Evolutionary conservation across 2,888 invertebrate species (phyloP), one percentile per base, ranked within the genome.

Genomic region (Synergus gifuensis): DNA sequence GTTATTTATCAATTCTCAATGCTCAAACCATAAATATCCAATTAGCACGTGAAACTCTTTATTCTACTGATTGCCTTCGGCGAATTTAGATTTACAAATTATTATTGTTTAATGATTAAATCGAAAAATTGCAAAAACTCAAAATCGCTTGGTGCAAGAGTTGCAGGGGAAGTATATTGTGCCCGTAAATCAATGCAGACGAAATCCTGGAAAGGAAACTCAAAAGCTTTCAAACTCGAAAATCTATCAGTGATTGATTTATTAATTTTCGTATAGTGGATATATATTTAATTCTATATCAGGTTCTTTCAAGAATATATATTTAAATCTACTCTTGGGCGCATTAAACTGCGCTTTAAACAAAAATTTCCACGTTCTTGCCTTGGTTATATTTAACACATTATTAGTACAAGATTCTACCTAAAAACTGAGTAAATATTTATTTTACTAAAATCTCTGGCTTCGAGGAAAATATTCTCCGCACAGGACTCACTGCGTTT

Each of bases 111-210:
- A 46, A 16, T 54, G n/a, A 54, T 54, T 54, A 5, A 3, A 14
- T 54, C 49, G 16, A 5, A 5, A 36, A 36, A 36, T 36, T 5
- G 36, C 36, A 0, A 36, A 36, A 36, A 36, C 5, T 5, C 49
- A 54, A 54, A 54, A 54, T 54, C 16, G 1, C 14, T 54, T 54
- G 14, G 11, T 46, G 46, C 14, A 46, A 46, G 46, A 46, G 46
- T 12, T 11, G 46, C 12, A 12, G 49, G 16, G 11, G 62, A 28
- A 42, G 36, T 36, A 36, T 36, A 66, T 40, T 66, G 18, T 66
- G 40, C 12, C 66, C 66, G 66, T 42, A 66, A 42, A 64, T 64
- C 64, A 66, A 42, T 42, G 42, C 36, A n/a, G 42, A 8, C 11
- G 4, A 42, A n/a, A 16, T 66, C 5, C 36, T 36, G 36, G 36